Base-by-base conservation (phyloP, 2,113 vertebrate species). In the Sorex araneus region DNA sequence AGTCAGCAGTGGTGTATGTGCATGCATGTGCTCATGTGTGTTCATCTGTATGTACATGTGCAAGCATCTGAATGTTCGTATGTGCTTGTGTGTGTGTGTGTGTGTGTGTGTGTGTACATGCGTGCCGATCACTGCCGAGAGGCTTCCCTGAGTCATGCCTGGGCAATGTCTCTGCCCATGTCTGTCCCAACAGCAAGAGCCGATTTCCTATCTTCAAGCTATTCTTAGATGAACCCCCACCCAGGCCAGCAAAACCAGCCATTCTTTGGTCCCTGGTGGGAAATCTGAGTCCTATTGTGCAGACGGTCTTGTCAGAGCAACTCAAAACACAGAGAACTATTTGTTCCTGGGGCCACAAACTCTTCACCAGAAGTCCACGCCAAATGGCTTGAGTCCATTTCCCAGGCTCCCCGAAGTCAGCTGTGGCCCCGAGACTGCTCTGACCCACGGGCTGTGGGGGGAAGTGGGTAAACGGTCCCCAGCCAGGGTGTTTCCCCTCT, bases 251-350 rank as follows among this genome's bases (percentile, higher is more conserved):
- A 76, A 89, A 92, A 82, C 27, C 50, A 83, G 40, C 30, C 30
- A 6, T 18, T 74, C 43, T 45, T 82, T 73, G 32, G 32, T 71
- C n/a, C 21, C 60, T 32, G 2, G 11, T 70, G 54, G 63, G 32
- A 79, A 88, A 80, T 80, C 28, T 84, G 40, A 66, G 28, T 73
- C 9, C 1, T 13, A 60, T 43, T 18, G 21, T 28, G 16, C 18
- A 60, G 18, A 79, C 4, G 1, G n/a, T 28, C 50, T 75, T 54
- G 16, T 75, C 43, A 73, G 79, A 25, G 67, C 47, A 70, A 25
- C 36, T 70, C 54, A 75, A 69, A 73, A 92, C n/a, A 23, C 45
- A 80, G 32, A 76, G 66, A 81, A 67, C 18, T 82, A 73, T 67
- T 32, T 77, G 34, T 76, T 34, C 54, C 50, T 28, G 21, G 28